phyloP scores from a whole-genome alignment of 2,113 vertebrate species.

The Acrocephalus arundinaceus region DNA sequence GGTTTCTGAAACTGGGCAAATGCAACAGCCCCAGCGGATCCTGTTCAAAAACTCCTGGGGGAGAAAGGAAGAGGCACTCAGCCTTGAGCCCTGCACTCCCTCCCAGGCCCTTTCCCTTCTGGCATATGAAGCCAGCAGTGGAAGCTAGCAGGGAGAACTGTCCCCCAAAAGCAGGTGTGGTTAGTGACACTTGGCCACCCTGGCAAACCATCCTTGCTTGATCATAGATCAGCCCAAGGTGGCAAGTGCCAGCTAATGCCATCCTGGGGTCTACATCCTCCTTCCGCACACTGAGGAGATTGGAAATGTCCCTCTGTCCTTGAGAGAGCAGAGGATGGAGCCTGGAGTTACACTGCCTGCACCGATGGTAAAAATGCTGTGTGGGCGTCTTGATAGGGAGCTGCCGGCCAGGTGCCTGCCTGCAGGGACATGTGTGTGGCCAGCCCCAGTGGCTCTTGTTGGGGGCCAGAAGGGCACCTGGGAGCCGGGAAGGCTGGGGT shows the following conservation, averaged over 20 bases:
- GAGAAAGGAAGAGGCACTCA: not conserved
- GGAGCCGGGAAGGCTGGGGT: not conserved
- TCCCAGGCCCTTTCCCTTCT: not conserved
- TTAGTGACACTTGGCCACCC: not conserved
- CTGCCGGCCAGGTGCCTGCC: accelerated
- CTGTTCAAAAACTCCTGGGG: not conserved
- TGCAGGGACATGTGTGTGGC: not conserved
- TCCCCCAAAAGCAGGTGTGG: not conserved
- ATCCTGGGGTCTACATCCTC: not conserved
- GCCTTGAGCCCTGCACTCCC: not conserved
- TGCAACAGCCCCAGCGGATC: accelerated
- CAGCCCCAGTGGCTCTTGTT: accelerated
- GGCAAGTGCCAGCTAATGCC: accelerated
- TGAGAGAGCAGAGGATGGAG: not conserved
- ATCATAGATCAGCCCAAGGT: not conserved
- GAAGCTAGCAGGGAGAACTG: not conserved
- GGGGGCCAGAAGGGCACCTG: not conserved
- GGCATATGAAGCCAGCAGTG: not conserved
- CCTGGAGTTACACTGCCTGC: not conserved
- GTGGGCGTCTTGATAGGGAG: not conserved
- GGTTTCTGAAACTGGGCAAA: not conserved
- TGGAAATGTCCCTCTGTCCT: not conserved
- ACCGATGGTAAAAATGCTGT: not conserved
- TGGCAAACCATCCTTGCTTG: accelerated
- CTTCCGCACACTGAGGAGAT: accelerated